These are phyloP conservation scores for Dryobotodes eremita DNA, from an alignment of 2,888 invertebrate genomes.

Conservation along the genomic window DNA sequence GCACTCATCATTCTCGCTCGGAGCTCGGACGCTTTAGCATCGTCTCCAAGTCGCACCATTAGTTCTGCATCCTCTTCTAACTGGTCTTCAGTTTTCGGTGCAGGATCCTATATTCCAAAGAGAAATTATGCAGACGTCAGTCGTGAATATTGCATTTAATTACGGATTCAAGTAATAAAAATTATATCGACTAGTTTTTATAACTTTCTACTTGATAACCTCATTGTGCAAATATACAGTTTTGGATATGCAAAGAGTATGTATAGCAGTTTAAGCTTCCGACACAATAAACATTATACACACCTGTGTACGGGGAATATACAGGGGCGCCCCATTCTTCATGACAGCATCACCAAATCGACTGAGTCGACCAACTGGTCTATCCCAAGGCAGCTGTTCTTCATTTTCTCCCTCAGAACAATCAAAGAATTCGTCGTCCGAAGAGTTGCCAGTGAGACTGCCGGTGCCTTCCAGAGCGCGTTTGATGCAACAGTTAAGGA, in stretches of 20 bases:
- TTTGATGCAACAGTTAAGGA: constrained; percentile 95
- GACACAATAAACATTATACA: constrained; percentile 21
- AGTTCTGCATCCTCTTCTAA: constrained; percentile 98
- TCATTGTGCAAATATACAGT: constrained; percentile 46
- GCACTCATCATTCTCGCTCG: constrained; percentile 98
- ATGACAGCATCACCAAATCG: constrained; percentile 83
- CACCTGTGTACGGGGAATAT: constrained; percentile 87
- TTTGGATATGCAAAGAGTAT: constrained; percentile 21
- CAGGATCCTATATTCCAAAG: constrained; percentile 93
- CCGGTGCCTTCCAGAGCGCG: constrained; percentile 88
- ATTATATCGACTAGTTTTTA: constrained; percentile 57
- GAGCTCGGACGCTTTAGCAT: constrained; percentile 95
- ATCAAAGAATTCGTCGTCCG: constrained; percentile 95
- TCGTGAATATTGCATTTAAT: constrained; percentile 32
- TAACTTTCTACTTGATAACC: constrained; percentile 62
- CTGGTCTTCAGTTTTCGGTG: constrained; percentile 99
- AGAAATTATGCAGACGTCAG: constrained; percentile 52
- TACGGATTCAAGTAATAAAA: constrained; percentile 35
- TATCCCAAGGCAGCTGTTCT: constrained; percentile 85
- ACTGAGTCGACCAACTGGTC: constrained; percentile 82
- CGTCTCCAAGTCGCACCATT: constrained; percentile 96
- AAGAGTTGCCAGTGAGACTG: constrained; percentile 78
- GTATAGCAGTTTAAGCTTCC: not conserved
- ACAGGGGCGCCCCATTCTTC: constrained; percentile 85
- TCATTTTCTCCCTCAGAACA: constrained; percentile 92